Conservation (phyloP, 2,797 vertebrate genomes). For the Arnoldichthys spilopterus region DNA sequence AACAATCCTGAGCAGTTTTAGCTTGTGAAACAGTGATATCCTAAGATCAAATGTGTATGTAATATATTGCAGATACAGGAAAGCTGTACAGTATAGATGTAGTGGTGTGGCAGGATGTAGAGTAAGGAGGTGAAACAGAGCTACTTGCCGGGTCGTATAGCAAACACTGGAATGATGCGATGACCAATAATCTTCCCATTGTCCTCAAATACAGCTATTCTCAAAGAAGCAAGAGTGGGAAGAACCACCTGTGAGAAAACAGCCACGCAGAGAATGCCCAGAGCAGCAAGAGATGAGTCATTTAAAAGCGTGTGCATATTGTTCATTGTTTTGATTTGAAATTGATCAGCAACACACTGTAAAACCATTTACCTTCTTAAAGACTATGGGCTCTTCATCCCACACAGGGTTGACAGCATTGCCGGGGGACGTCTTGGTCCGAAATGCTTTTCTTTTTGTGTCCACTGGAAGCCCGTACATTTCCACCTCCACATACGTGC, state of each 20-base stretch:
- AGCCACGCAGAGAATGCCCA: not conserved
- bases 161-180: slow-evolving; percentile 93
- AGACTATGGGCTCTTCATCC: slow-evolving; percentile 96
- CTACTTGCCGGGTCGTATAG: slow-evolving; percentile 90
- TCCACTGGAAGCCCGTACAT: slow-evolving; percentile 98
- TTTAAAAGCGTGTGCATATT: not conserved
- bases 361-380: slow-evolving; percentile 87
- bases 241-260: slow-evolving; percentile 86
- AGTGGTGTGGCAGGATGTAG: not conserved
- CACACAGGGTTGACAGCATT: slow-evolving; percentile 96
- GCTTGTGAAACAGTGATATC: slow-evolving; percentile 9
- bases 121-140: slow-evolving; percentile 18
- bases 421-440: slow-evolving; percentile 94
- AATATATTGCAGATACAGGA: not conserved
- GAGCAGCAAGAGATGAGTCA: not conserved
- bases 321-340: not conserved
- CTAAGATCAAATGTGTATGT: slow-evolving; percentile 13
- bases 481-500: slow-evolving; percentile 95
- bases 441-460: slow-evolving; percentile 94
- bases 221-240: slow-evolving; percentile 90
- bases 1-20: slow-evolving; percentile 18
- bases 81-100: slow-evolving; percentile 7
- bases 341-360: not conserved
- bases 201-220: slow-evolving; percentile 96
- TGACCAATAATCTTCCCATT: slow-evolving; percentile 98